Evolutionary conservation across 2,113 vertebrate genomes (phyloP).

Genomic region (Polyodon spathula): DNA sequence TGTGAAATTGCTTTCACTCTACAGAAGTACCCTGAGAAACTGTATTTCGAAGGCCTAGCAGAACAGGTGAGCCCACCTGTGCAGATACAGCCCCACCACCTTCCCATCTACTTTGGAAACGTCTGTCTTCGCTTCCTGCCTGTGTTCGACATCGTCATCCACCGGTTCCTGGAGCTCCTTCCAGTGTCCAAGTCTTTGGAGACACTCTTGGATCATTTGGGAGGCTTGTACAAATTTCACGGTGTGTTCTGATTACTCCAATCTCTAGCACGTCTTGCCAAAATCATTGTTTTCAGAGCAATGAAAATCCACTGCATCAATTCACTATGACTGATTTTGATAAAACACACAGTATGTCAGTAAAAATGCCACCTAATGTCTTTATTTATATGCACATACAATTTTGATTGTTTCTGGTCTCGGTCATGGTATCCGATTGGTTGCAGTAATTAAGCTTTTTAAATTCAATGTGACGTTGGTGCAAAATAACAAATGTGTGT

Average conservation of each 20-base stretch:
- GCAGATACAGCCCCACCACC: conserved; percentile 85
- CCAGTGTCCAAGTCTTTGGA: conserved; percentile 95
- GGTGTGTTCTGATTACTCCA: conserved; percentile 55
- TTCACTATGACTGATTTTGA: too few species aligned
- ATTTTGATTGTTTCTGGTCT: too few species aligned
- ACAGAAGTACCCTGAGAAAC: conserved; percentile 96
- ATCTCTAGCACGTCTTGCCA: too few species aligned
- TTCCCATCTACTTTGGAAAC: conserved; percentile 97
- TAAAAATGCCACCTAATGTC: too few species aligned
- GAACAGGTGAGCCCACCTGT: conserved; percentile 94
- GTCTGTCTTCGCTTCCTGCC: conserved; percentile 95
- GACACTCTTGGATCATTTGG: conserved; percentile 88
- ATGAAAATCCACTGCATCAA: too few species aligned
- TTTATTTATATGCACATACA: too few species aligned
- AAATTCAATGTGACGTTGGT: too few species aligned
- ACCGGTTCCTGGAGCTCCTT: conserved; percentile 92
- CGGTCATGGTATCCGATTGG: too few species aligned
- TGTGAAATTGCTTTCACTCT: conserved; percentile 1
- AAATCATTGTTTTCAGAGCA: too few species aligned
- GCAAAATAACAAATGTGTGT: too few species aligned
- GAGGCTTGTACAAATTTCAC: conserved; percentile 96
- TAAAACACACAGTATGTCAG: too few species aligned
- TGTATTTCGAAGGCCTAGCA: conserved; percentile 95
- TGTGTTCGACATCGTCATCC: conserved; percentile 96
- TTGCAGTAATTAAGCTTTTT: too few species aligned